A percentile compares a stretch with the other conserved stretches of the same genome.
Evolutionary conservation across 2,113 vertebrate genomes (phyloP).

Genomic region (Rafetus swinhoei): DNA sequence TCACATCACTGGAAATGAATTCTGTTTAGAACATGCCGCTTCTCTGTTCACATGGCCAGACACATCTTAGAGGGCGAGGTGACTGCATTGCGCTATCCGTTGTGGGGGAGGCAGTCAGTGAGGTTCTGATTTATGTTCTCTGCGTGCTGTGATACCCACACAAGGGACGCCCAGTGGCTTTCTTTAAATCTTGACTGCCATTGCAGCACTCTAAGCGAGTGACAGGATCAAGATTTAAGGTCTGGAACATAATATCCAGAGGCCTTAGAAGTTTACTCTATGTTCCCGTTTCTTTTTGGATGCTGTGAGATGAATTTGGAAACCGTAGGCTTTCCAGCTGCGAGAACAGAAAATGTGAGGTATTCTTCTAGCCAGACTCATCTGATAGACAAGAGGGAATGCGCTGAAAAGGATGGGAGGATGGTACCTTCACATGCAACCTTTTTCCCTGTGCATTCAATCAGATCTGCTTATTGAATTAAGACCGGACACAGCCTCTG

Average conservation of each 20-base stretch:
- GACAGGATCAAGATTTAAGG: background rate
- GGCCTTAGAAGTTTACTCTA: background rate
- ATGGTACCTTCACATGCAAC: fast-evolving
- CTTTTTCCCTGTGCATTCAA: background rate
- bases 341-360: background rate
- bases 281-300: background rate
- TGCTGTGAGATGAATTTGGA: background rate
- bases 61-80: background rate
- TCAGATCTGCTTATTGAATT: background rate
- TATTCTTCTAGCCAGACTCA: background rate
- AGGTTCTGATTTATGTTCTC: background rate
- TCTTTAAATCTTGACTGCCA: background rate
- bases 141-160: background rate
- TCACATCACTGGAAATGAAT: background rate
- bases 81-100: background rate
- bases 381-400: background rate
- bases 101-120: background rate
- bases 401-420: background rate
- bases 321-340: background rate
- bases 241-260: background rate
- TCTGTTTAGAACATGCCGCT: background rate
- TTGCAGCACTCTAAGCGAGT: background rate
- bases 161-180: background rate
- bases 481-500: background rate
- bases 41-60: background rate